Base-by-base conservation (phyloP, 2,888 invertebrate species). In the Tanaodytes sp. region DNA sequence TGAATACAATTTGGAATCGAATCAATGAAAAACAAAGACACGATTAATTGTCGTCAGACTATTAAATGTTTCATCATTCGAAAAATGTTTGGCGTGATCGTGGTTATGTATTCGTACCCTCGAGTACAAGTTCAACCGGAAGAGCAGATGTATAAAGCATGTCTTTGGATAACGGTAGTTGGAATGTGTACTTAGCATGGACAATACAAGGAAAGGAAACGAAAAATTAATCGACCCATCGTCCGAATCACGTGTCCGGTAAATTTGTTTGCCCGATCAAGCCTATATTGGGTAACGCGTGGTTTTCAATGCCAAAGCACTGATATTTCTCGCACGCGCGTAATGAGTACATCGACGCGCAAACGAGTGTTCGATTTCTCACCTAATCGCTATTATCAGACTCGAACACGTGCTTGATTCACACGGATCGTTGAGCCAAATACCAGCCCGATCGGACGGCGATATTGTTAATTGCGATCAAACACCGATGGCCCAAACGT, bases 371-470 rank as follows among this genome's bases (percentile, higher is more conserved):
- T 64, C 59, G 40, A 40, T 59, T 55, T 65, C 64, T 61, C 61
- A 61, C 51, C 46, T 61, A 51, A 59, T 59, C 69, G 40, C 54
- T 54, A 30, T 64, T 69, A 64, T 64, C 64, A 46, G 59, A 51
- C 36, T 27, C 9, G 18, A 61, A 61, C 69, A 64, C 18, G 23
- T 64, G 69, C 33, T 49, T 19, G 6, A 27, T 42, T 69, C 64
- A 23, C 64, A 69, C 64, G 49, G 14, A 31, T 46, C 36, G 40
- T 52, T 57, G 27, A 40, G 39, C 39, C 45, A 52, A 67, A 51
- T 62, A 40, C 20, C 45, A 33, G 23, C 2, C 30, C 5, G 39
- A 46, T 37, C 45, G 27, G 42, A 40, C 55, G n/a, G 20, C 19
- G 23, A 27, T 36, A 16, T 33, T 55, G 48, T 54, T 62, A 43